Conservation (phyloP, 2,888 invertebrate genomes). For the Amorpha juglandis region DNA sequence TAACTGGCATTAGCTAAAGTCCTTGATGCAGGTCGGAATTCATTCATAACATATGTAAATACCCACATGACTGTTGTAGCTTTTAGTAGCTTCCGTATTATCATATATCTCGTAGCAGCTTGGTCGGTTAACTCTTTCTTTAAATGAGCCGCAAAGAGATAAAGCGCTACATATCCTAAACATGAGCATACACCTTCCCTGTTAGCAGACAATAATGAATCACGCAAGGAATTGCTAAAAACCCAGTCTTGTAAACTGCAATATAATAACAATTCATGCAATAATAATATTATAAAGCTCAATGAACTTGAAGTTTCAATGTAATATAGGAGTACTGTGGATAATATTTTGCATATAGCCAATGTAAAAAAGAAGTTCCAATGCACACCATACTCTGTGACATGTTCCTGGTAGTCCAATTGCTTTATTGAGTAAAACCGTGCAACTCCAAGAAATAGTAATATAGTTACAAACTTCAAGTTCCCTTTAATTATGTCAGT, state of each 20-base stretch:
- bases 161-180: slow-evolving; percentile 93
- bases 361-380: slow-evolving; percentile 99
- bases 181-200: slow-evolving; percentile 95
- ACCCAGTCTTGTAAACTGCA: slow-evolving; percentile 89
- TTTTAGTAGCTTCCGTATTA: slow-evolving; percentile 45
- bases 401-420: slow-evolving; percentile 93
- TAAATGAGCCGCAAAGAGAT: slow-evolving; percentile 88
- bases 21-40: slow-evolving; percentile 87
- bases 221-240: slow-evolving; percentile 83
- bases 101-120: slow-evolving; percentile 45
- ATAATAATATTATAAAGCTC: slow-evolving; percentile 80
- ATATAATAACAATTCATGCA: slow-evolving; percentile 88
- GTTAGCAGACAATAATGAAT: slow-evolving; percentile 90
- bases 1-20: slow-evolving; percentile 93
- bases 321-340: slow-evolving; percentile 84
- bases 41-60: slow-evolving; percentile 73
- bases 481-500: slow-evolving; percentile 65
- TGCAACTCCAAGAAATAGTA: slow-evolving; percentile 85
- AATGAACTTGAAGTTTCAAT: slow-evolving; percentile 81
- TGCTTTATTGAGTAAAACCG: slow-evolving; percentile 85
- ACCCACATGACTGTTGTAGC: slow-evolving; percentile 65
- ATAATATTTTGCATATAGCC: slow-evolving; percentile 90
- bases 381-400: slow-evolving; percentile 97
- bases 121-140: slow-evolving; percentile 80
- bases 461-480: slow-evolving; percentile 59